Conservation (phyloP, 2,113 vertebrate species). For the Ifrita kowaldi region DNA sequence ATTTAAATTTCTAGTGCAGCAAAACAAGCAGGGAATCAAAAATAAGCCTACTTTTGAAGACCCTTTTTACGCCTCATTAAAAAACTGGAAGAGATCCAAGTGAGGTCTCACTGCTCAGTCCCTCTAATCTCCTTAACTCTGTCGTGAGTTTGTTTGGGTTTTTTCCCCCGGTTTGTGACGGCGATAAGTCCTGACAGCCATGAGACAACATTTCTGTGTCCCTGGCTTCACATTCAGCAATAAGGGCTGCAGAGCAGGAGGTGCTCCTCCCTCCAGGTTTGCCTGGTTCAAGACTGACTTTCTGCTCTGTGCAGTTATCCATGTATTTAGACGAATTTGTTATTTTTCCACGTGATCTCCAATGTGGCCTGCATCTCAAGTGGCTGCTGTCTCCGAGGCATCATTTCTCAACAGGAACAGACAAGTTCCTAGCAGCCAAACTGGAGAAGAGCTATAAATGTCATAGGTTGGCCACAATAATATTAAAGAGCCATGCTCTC, state of each 20-base stretch:
- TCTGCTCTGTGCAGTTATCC: background rate
- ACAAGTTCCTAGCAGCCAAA: background rate
- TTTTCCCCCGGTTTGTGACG: accelerated
- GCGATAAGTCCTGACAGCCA: background rate
- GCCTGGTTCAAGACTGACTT: background rate
- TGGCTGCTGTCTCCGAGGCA: background rate
- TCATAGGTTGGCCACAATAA: background rate
- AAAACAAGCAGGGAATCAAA: background rate
- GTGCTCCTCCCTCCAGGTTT: background rate
- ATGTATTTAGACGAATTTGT: accelerated
- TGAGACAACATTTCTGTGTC: background rate
- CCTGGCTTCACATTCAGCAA: background rate
- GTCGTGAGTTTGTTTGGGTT: background rate
- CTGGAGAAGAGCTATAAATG: background rate
- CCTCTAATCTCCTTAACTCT: constrained; percentile 5
- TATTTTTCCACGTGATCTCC: background rate
- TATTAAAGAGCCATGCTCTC: background rate
- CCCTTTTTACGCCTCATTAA: background rate
- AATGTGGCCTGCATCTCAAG: background rate
- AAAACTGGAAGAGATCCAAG: background rate
- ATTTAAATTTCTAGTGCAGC: background rate
- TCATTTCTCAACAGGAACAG: background rate
- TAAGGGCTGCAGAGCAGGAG: background rate
- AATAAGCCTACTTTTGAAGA: background rate
- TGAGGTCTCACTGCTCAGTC: background rate